phyloP scores from a whole-genome alignment of 2,797 vertebrate genomes.

The Galaxias olidus region DNA sequence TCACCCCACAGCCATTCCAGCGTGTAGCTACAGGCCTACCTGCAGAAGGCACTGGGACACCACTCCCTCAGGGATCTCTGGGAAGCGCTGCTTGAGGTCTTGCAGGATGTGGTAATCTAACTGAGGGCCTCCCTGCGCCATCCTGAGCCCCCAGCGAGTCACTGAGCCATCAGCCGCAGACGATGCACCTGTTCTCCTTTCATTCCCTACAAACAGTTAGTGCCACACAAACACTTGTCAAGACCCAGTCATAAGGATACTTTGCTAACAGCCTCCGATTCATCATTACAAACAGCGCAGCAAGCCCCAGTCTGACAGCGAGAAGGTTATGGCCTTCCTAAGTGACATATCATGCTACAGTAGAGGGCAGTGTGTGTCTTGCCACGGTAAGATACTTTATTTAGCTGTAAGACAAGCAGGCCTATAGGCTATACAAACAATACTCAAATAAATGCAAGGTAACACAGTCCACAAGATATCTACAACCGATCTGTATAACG shows the following conservation, averaged over 20 bases:
- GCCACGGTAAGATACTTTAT: no score
- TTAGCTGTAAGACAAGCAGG: no score
- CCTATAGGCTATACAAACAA: no score
- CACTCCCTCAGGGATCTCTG: constrained; percentile 96
- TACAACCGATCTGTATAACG: no score
- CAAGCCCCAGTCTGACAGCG: no score
- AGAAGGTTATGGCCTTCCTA: no score
- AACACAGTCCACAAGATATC: no score
- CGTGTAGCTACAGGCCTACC: constrained; percentile 68
- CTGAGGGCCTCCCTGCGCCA: constrained; percentile 93
- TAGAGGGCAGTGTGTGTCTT: no score
- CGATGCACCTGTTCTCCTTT: constrained; percentile 81
- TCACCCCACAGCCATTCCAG: neutral
- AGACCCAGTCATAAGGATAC: constrained; percentile 16
- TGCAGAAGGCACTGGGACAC: constrained; percentile 98
- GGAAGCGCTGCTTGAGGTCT: constrained; percentile 96
- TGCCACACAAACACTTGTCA: constrained; percentile 12
- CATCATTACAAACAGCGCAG: no score
- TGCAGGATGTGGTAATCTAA: constrained; percentile 93
- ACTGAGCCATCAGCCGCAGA: constrained; percentile 84
- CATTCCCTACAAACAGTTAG: constrained; percentile 75
- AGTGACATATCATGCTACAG: no score
- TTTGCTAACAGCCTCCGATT: constrained; percentile 2
- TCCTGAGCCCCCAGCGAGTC: constrained; percentile 83
- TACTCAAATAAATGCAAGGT: no score